Conservation (phyloP, 2,113 vertebrate genomes). For the Myrmecobius fasciatus region DNA sequence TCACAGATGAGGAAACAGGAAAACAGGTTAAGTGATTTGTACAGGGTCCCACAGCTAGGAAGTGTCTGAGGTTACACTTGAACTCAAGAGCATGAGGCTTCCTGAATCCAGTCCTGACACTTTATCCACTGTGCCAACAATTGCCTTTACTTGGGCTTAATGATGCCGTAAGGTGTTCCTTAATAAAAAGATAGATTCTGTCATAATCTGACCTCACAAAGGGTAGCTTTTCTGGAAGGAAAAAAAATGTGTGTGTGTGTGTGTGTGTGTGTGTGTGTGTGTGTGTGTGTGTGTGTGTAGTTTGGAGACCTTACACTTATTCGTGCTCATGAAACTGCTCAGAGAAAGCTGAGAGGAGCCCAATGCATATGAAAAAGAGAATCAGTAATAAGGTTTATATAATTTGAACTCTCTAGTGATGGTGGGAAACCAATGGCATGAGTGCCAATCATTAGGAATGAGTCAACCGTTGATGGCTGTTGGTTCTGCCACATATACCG, state of each 20-base stretch:
- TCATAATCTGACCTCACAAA: background rate
- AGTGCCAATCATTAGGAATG: background rate
- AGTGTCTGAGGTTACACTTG: background rate
- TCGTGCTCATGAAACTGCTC: constrained; percentile 14
- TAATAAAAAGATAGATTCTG: background rate
- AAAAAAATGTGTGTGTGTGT: too few relatives aligned
- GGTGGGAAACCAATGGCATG: background rate
- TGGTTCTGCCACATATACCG: background rate
- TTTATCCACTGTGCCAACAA: background rate
- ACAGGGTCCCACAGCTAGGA: background rate
- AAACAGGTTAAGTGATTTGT: background rate
- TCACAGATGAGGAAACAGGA: too few relatives aligned
- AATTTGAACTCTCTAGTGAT: background rate
- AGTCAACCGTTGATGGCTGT: background rate
- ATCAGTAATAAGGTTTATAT: background rate
- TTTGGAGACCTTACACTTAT: constrained; percentile 1
- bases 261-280: too few relatives aligned
- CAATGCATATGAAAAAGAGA: background rate
- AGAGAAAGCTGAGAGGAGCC: background rate
- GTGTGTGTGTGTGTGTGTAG: too few relatives aligned
- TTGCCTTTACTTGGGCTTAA: background rate
- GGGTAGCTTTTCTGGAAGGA: constrained; percentile 24
- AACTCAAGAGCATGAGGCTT: background rate
- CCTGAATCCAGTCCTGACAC: background rate
- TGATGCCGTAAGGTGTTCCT: background rate